These are phyloP conservation scores for Lutjanus argentimaculatus DNA, from an alignment of 2,797 vertebrate genomes.

Conservation along the genomic window DNA sequence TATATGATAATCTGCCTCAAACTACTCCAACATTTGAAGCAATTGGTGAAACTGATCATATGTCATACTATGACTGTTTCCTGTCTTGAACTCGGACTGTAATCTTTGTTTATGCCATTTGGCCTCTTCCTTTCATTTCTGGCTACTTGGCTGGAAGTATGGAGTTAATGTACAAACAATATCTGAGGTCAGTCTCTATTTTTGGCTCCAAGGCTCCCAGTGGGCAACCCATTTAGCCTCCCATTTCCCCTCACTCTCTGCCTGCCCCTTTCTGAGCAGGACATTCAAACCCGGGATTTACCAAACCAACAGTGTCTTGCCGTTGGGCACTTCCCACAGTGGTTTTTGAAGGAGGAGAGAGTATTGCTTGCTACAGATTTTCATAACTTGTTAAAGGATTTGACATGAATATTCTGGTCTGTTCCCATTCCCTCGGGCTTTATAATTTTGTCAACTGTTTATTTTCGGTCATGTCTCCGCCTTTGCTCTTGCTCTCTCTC, in stretches of 20 bases:
- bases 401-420: background rate
- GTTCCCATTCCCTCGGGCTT: background rate
- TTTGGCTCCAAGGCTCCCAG: constrained; percentile 55
- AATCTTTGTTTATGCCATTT: background rate
- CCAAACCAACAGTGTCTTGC: background rate
- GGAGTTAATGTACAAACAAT: constrained; percentile 35
- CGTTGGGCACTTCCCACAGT: too few species aligned
- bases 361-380: background rate
- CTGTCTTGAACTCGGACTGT: background rate
- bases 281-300: background rate
- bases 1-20: background rate
- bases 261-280: background rate
- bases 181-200: constrained; percentile 62
- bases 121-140: constrained; percentile 6
- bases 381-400: background rate
- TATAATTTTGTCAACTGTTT: background rate
- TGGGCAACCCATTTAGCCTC: constrained; percentile 50
- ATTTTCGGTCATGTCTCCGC: background rate
- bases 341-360: background rate
- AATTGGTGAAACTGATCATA: background rate
- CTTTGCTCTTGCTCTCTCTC: background rate
- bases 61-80: background rate
- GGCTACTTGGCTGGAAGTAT: background rate
- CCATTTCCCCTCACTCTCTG: constrained; percentile 52
- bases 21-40: background rate